Conservation (phyloP, 2,113 vertebrate genomes). For the Pedetes capensis region DNA sequence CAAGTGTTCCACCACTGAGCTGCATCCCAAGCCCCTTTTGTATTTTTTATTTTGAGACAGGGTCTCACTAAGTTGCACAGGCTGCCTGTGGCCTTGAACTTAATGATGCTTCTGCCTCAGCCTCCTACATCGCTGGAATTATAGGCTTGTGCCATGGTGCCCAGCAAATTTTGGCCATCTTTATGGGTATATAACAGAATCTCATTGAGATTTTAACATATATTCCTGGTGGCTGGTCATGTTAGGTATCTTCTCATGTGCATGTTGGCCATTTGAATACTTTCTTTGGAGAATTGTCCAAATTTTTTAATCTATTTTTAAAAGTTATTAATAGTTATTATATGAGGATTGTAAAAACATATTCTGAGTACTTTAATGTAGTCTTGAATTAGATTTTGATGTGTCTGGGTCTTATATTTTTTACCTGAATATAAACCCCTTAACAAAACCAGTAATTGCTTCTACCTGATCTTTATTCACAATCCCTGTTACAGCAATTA, state of each 20-base stretch:
- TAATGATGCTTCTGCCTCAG: too few relatives aligned
- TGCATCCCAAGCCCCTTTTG: too few relatives aligned
- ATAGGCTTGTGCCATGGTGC: too few relatives aligned
- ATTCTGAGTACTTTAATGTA: background rate
- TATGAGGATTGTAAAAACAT: background rate
- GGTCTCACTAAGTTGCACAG: too few relatives aligned
- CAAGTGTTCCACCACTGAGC: too few relatives aligned
- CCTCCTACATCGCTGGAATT: too few relatives aligned
- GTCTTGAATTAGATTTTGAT: conserved; percentile 14
- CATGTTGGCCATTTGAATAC: background rate
- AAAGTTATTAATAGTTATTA: conserved; percentile 7
- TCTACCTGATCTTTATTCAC: background rate
- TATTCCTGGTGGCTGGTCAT: background rate
- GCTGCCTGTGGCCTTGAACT: too few relatives aligned
- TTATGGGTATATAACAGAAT: background rate
- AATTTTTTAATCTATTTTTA: background rate
- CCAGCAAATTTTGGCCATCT: background rate
- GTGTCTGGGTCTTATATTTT: background rate
- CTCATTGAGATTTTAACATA: background rate
- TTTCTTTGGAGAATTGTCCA: background rate
- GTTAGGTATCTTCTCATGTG: background rate
- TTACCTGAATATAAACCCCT: background rate
- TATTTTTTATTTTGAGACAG: too few relatives aligned
- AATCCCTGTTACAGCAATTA: background rate
- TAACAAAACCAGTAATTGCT: background rate